A percentile compares a stretch with the other conserved stretches of the same genome.
Evolutionary conservation across 2,888 invertebrate species (phyloP).

Genomic region (Electrophaes corylata): DNA sequence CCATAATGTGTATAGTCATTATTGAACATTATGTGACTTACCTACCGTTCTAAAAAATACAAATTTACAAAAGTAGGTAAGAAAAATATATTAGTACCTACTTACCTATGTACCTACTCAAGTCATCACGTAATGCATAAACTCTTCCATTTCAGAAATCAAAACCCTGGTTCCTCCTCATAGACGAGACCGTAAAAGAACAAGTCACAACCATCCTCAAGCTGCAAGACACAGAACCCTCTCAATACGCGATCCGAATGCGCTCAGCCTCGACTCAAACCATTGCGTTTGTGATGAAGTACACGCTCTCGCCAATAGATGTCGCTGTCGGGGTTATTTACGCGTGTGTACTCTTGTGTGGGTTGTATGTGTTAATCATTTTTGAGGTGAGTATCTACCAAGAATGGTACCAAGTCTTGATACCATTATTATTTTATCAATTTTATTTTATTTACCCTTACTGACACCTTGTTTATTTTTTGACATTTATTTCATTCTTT

Average conservation of each 20-base stretch:
- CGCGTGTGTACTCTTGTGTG: slow-evolving; percentile 88
- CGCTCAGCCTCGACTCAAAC: slow-evolving; percentile 50
- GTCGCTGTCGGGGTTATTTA: slow-evolving; percentile 88
- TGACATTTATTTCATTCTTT: too few species aligned
- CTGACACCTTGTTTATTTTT: too few species aligned
- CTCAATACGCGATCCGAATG: slow-evolving; percentile 50
- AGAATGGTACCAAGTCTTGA: too few species aligned
- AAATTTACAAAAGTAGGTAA: too few species aligned
- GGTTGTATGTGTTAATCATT: slow-evolving; percentile 91
- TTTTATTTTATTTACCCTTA: too few species aligned
- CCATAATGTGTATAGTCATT: too few species aligned
- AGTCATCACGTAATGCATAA: not conserved
- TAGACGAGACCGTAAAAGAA: slow-evolving; percentile 71
- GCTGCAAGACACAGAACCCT: slow-evolving; percentile 35
- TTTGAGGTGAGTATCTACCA: slow-evolving; percentile 89
- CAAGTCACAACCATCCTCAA: slow-evolving; percentile 43
- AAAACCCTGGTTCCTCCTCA: slow-evolving; percentile 85
- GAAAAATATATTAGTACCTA: too few species aligned
- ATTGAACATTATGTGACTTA: too few species aligned
- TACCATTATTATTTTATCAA: too few species aligned
- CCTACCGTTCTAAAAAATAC: too few species aligned
- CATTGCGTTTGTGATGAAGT: slow-evolving; percentile 69
- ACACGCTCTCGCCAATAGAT: slow-evolving; percentile 86
- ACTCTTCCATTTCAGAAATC: slow-evolving; percentile 66
- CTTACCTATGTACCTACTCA: too few species aligned